A percentile compares a stretch with the other conserved stretches of the same genome.
Evolutionary conservation across 2,113 vertebrate genomes (phyloP).

Genomic region (Poecile atricapillus): DNA sequence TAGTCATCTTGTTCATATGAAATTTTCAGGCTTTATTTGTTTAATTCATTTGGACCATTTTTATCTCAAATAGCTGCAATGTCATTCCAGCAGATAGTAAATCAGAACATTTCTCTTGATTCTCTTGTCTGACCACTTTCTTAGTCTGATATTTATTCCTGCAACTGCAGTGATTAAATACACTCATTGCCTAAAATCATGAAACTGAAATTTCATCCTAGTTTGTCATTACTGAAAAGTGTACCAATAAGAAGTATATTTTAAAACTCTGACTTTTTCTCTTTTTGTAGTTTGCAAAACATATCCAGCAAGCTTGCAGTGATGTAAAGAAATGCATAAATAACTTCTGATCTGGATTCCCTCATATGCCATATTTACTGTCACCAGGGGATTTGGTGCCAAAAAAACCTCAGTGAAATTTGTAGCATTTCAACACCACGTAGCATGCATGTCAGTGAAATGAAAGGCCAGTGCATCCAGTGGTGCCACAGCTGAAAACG

Average conservation of each 20-base stretch:
- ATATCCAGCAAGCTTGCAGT: not conserved
- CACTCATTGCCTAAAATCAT: not conserved
- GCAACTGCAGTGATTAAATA: not conserved
- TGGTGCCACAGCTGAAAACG: not conserved
- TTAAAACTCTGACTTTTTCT: not conserved
- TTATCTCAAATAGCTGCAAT: not conserved
- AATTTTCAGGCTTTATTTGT: not conserved
- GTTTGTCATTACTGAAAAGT: conserved; percentile 11
- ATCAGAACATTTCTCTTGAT: not conserved
- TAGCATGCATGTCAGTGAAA: not conserved
- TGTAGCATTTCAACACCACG: conserved; percentile 16
- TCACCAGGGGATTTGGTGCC: not conserved
- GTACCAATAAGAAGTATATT: not conserved
- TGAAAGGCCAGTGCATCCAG: not conserved
- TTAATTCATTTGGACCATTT: not conserved
- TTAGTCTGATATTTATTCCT: not conserved
- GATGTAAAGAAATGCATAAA: conserved; percentile 1
- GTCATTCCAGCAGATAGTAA: not conserved
- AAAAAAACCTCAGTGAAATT: conserved; percentile 13
- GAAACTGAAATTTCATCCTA: not conserved
- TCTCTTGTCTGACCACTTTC: not conserved
- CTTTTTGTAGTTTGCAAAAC: not conserved
- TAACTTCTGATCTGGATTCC: conserved; percentile 16
- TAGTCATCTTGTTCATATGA: not conserved
- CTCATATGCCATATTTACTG: not conserved